Base-by-base conservation (phyloP, 1,140 invertebrate species). In the Brachionus rotundiformis region DNA sequence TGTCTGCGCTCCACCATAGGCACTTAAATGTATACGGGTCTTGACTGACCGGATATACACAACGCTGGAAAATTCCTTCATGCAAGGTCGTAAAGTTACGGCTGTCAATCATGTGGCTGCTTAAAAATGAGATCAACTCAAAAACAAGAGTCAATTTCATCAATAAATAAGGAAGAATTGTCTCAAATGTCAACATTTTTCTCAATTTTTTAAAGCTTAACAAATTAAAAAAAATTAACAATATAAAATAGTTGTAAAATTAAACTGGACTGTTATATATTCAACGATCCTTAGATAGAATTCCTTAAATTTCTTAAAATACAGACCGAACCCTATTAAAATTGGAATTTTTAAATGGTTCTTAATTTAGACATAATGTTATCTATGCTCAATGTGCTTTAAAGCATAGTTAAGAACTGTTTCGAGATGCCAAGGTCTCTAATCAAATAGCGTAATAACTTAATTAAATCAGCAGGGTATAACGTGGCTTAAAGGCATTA, bases 31-130 rank as follows among this genome's bases (percentile, higher is more conserved):
- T 59, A 27, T 79, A 39, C 10, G 76, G 59, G 10, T 79, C 76
- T 10, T 54, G 29, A 27, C 11, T 63, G 16, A 39, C 47, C 23
- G 76, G 76, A 59, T 59, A 79, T 23, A 79, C 47, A 63, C 76
- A 79, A 13, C 76, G 19, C 19, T 63, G 76, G 13, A 79, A 79
- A 39, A 79, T 10, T 7, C 76, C 76, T 79, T 79, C 76, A 31
- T 79, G 76, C 3, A 79, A 23, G 13, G 76, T 33, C 4, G 76
- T 59, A 23, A 41, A 54, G 19, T 79, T 63, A 8, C 59, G 47
- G 41, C 76, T 79, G 27, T 79, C 76, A 63, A 79, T 59, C 76
- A 79, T 79, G 29, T 79, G 76, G 41, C 76, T 79, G 47, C 44
- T 79, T 49, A 79, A 13, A 79, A 79, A 79, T 59, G 76, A 36